These are phyloP conservation scores for Petrocephalus microphthalmus DNA, from an alignment of 2,113 vertebrate species.

Conservation along the genomic window DNA sequence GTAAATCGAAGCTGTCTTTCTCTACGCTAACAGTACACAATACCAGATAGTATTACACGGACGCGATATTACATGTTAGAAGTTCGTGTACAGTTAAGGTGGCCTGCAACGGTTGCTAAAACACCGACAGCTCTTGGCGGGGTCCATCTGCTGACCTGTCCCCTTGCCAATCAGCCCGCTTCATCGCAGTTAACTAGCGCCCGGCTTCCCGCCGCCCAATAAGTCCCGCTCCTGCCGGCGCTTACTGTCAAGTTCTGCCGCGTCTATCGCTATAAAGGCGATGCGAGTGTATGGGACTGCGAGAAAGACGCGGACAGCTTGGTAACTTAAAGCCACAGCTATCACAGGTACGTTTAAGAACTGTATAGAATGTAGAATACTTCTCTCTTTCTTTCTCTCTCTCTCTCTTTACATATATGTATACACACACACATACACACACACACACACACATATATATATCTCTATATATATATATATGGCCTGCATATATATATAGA, in stretches of 20 bases:
- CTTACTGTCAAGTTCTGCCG: slow-evolving; percentile 29
- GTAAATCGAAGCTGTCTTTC: not conserved
- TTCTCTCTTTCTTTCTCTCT: no score
- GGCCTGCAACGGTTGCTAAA: not conserved
- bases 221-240: slow-evolving; percentile 35
- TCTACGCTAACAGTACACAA: not conserved
- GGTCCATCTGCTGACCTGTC: not conserved
- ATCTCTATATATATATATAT: not conserved
- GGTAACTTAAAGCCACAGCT: not conserved
- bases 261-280: slow-evolving; percentile 33
- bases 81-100: slow-evolving; percentile 2
- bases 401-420: no score
- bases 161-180: not conserved
- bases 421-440: no score
- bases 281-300: not conserved
- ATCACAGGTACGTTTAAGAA: not conserved
- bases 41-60: not conserved
- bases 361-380: not conserved
- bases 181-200: slow-evolving; percentile 19
- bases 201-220: slow-evolving; percentile 27
- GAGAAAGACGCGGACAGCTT: not conserved
- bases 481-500: no score
- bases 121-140: not conserved
- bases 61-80: not conserved
- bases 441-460: no score